A percentile compares a stretch with the other conserved stretches of the same genome.
Conservation (phyloP, 2,797 vertebrate species). For the Crocidura indochinensis region DNA sequence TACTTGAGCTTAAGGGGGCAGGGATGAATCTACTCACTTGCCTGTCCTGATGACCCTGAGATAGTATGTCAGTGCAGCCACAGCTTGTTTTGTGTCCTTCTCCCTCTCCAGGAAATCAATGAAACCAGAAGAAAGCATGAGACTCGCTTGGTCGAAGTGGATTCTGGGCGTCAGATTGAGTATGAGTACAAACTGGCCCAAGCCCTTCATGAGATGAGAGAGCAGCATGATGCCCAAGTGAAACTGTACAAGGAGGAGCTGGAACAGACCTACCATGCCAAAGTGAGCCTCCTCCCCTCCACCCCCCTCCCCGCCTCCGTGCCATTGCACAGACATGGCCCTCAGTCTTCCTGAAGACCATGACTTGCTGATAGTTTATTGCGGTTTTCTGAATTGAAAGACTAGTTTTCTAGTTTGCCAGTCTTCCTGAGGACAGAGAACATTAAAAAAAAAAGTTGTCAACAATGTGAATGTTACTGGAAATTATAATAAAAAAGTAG, state of each 20-base stretch:
- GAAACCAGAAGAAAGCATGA: slow-evolving; percentile 93
- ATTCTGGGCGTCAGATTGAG: slow-evolving; percentile 93
- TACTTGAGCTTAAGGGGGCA: neutral
- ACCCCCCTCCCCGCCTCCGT: no score
- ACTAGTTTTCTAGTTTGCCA: neutral
- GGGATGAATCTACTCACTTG: neutral
- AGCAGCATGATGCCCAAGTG: slow-evolving; percentile 94
- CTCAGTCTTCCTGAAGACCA: accelerated
- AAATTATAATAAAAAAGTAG: slow-evolving; percentile 13
- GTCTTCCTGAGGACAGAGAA: neutral
- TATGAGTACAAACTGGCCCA: slow-evolving; percentile 94
- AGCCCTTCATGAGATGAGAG: slow-evolving; percentile 93
- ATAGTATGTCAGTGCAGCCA: neutral
- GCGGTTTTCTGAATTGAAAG: neutral
- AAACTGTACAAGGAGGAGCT: slow-evolving; percentile 94
- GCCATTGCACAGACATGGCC: neutral
- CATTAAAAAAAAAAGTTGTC: neutral
- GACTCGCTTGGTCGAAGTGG: slow-evolving; percentile 93
- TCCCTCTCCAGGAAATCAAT: slow-evolving; percentile 93
- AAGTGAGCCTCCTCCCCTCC: slow-evolving; percentile 88
- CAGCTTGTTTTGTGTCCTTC: neutral
- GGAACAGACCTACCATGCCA: slow-evolving; percentile 92
- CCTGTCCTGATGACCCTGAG: neutral
- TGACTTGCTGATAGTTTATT: neutral
- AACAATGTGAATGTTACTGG: neutral